phyloP scores from a whole-genome alignment of 2,888 invertebrate genomes.

The Ernsta delagoae region DNA sequence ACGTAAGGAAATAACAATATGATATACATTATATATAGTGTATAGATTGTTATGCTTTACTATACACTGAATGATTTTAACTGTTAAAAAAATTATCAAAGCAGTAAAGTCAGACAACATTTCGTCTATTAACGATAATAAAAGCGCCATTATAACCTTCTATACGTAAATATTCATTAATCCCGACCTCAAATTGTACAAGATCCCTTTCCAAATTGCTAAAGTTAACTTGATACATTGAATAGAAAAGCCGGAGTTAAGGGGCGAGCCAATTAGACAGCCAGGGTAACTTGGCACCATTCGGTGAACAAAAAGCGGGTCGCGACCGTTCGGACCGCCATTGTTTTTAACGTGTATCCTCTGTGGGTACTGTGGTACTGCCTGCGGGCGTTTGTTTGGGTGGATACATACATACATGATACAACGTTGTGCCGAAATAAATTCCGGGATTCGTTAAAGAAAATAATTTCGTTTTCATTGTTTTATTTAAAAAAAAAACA shows the following conservation, averaged over 20 bases:
- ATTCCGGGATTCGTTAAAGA: too few species aligned
- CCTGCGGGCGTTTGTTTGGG: background rate
- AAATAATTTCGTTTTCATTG: too few species aligned
- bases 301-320: conserved; percentile 12
- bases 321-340: background rate
- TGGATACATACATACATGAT: too few species aligned
- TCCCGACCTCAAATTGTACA: background rate
- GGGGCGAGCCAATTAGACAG: conserved; percentile 9
- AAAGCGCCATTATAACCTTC: too few species aligned
- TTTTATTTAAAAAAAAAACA: too few species aligned
- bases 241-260: background rate
- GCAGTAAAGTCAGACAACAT: too few species aligned
- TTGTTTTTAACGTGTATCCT: conserved; percentile 5
- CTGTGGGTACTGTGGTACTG: background rate
- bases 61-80: too few species aligned
- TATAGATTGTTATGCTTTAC: too few species aligned
- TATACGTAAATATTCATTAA: background rate
- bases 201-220: background rate
- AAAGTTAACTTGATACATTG: conserved; percentile 9
- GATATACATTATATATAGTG: too few species aligned
- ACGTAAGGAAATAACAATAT: too few species aligned
- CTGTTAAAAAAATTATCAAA: too few species aligned
- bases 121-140: too few species aligned
- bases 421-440: background rate
- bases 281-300: background rate